A percentile compares a stretch with the other conserved stretches of the same genome.
These are phyloP conservation scores for Aegypius monachus DNA, from an alignment of 2,113 vertebrate species.

Conservation along the genomic window DNA sequence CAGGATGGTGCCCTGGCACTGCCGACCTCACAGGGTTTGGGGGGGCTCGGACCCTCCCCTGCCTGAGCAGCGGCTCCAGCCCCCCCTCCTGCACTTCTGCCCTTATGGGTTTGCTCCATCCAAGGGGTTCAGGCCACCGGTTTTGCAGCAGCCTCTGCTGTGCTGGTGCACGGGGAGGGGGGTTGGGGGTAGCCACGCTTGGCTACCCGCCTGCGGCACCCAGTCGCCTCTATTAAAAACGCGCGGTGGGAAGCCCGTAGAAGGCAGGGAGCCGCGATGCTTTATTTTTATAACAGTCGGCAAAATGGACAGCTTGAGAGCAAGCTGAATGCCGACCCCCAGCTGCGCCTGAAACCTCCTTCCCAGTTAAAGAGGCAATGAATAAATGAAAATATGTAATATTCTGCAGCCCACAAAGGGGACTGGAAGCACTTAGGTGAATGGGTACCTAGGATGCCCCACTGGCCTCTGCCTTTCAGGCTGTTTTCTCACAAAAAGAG, in stretches of 20 bases:
- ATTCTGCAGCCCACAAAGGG: neutral
- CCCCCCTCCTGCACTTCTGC: neutral
- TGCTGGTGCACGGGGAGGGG: rapidly evolving
- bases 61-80: neutral
- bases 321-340: neutral
- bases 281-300: neutral
- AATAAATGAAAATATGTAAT: neutral
- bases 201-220: neutral
- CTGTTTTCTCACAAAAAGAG: neutral
- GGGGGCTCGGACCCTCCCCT: neutral
- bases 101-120: neutral
- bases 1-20: neutral
- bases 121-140: rapidly evolving
- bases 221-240: neutral
- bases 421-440: neutral
- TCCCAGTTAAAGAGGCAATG: neutral
- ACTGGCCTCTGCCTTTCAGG: neutral
- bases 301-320: neutral
- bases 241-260: rapidly evolving
- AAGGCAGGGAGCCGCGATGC: rapidly evolving
- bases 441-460: neutral
- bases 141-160: neutral
- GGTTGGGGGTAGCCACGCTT: rapidly evolving
- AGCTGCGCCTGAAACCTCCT: neutral
- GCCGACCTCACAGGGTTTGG: neutral